Base-by-base conservation (phyloP, 2,888 invertebrate species). In the Lamellibrachia columna region DNA sequence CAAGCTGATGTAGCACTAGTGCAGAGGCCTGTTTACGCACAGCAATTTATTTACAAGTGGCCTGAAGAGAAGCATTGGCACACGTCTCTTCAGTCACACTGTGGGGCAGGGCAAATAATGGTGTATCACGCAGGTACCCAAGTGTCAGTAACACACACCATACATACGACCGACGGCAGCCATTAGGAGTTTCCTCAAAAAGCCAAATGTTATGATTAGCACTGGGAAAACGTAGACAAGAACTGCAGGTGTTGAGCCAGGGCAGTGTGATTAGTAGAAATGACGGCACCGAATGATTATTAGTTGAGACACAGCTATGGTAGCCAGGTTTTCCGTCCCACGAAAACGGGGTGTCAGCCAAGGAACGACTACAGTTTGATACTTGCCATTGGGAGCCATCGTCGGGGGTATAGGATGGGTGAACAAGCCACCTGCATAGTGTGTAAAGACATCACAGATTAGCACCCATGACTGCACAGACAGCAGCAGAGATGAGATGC, bases 341-440 rank as follows among this genome's bases (percentile, higher is more conserved):
- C 75, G 75, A 75, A 75, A 75, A 75, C 22, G 75, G 6, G 75
- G 75, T 75, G 75, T 22, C 75, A 75, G 75, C 75, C 75, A 75
- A 22, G 75, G 75, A 75, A 75, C 75, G 75, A 75, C 75, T 75
- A 75, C 22, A 22, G 22, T 22, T 22, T 75, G 90, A 94, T 94
- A 94, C 94, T 94, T 94, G 94, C 94, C 94, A 93, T 92, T n/a
- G 94, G 94, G 52, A 94, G 94, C 94, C 94, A 94, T 40, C 94
- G 93, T 91, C 94, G 91, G 9, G 94, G 94, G 92, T 93, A 94
- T 40, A 94, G 90, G 60, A 93, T 53, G 90, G 92, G 93, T 90
- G 91, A 52, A 55, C 91, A 75, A n/a, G 75, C 75, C 75, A 75
- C 75, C 75, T 75, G 75, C 75, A 75, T 22, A 75, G 75, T 75